phyloP scores from a whole-genome alignment of 2,797 vertebrate genomes.

The Manis pentadactyla region DNA sequence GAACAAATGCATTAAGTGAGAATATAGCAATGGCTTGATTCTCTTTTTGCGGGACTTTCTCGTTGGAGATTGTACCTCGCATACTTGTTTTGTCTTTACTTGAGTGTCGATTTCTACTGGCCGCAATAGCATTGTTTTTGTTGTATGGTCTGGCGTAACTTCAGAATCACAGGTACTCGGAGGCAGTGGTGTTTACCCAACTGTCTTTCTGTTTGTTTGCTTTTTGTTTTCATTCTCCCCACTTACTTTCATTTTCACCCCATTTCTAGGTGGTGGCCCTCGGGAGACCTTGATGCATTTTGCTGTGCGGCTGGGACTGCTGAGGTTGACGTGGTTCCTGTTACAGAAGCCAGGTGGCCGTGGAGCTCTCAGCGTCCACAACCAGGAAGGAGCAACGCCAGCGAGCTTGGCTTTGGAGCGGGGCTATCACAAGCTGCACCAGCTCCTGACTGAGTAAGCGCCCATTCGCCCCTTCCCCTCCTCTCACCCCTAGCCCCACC shows the following conservation, averaged over 20 bases:
- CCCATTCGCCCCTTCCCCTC: slow-evolving; percentile 34
- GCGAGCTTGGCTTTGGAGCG: slow-evolving; percentile 90
- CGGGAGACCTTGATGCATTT: slow-evolving; percentile 97
- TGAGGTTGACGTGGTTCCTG: slow-evolving; percentile 91
- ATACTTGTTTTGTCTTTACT: not conserved
- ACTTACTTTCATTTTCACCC: not conserved
- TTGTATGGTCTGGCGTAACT: not conserved
- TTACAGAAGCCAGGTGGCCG: slow-evolving; percentile 93
- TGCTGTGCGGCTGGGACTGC: slow-evolving; percentile 94
- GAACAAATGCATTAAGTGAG: not conserved
- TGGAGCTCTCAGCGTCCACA: slow-evolving; percentile 91
- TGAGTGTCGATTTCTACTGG: not conserved
- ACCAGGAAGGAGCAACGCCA: slow-evolving; percentile 94
- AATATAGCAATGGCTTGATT: not conserved
- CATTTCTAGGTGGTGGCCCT: slow-evolving; percentile 89
- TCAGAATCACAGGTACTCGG: not conserved
- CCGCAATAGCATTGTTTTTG: not conserved
- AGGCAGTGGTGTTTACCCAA: not conserved
- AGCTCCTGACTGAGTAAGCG: slow-evolving; percentile 92
- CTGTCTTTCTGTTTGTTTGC: not conserved
- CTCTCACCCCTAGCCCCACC: slow-evolving; percentile 3
- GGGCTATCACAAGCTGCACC: slow-evolving; percentile 89
- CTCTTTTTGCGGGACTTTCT: not conserved
- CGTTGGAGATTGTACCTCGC: not conserved
- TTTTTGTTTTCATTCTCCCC: not conserved